Evolutionary conservation across 1,140 invertebrate genomes (phyloP), one percentile per base, ranked within the genome.

Genomic region (Subanguina moxae): DNA sequence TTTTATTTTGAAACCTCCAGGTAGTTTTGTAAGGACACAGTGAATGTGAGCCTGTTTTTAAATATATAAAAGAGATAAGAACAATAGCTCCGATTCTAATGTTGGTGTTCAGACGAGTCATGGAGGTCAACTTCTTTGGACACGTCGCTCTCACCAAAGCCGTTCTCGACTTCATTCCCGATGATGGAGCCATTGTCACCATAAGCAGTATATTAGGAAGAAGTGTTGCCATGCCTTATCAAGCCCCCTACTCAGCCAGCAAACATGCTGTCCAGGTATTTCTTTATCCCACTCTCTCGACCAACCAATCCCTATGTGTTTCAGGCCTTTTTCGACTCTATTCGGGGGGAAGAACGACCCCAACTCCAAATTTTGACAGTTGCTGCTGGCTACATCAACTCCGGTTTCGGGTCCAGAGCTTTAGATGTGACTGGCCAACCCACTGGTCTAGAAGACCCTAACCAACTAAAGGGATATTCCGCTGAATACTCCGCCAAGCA

Each of bases 91-190:
- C 3, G 11, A 38, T 38, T 38, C 3, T 5, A 5, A 5, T 38
- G 3, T 38, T 38, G 3, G 3, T 38, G 32, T 25, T 66, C 25
- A 19, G 61, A 11, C 57, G 45, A 25, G 86, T 97, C 21, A 96
- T 97, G 93, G 83, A 88, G 23, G 88, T 94, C 1, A 97, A 97
- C 85, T 96, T 93, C 84, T 93, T 96, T 86, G 92, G 91, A 28
- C 88, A 92, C 75, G 87, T 95, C 67, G 90, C 89, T 46, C 83
- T 96, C 8, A 92, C 91, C 1, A 94, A 94, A 90, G 57, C 90
- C 90, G 11, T 87, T 85, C 17, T 94, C 95, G 92, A 84, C 19
- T 92, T 0, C 85, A 89, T 78, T 84, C 87, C 69, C 86, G 88
- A 75, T 42, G 86, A 84, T 78, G 94, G 93, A 0, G 89, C 91